These are phyloP conservation scores for Melanotaenia pygmaea DNA, from an alignment of 2,797 vertebrate genomes.

Conservation along the genomic window DNA sequence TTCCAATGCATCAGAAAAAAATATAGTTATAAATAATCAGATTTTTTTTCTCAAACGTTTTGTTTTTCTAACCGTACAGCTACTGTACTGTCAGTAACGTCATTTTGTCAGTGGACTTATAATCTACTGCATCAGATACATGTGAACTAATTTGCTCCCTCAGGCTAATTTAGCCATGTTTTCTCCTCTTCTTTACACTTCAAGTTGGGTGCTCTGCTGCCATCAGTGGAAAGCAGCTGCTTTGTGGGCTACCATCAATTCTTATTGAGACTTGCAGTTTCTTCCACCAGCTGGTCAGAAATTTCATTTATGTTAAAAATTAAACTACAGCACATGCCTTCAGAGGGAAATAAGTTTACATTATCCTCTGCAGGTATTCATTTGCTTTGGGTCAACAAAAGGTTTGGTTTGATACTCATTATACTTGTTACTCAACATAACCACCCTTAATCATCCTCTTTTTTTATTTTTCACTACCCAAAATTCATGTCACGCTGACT, in stretches of 20 bases:
- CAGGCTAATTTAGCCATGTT: conserved; percentile 29
- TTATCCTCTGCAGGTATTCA: conserved; percentile 4
- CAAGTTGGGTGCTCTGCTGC: conserved; percentile 24
- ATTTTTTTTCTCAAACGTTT: not conserved
- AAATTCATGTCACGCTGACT: not conserved
- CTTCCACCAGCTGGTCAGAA: conserved; percentile 32
- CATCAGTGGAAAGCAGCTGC: conserved; percentile 56
- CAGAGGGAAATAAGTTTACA: conserved; percentile 7
- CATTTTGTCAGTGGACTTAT: not conserved
- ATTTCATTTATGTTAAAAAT: conserved; percentile 30
- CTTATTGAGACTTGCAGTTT: conserved; percentile 44
- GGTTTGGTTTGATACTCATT: conserved; percentile 11
- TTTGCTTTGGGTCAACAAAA: conserved; percentile 9
- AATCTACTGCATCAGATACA: conserved; percentile 11
- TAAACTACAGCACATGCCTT: conserved; percentile 20
- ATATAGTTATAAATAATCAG: not conserved
- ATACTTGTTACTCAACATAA: not conserved
- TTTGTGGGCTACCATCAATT: conserved; percentile 44
- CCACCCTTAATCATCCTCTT: conserved; percentile 4
- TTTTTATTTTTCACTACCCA: conserved; percentile 4
- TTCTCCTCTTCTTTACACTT: conserved; percentile 5
- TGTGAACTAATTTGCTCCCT: conserved; percentile 27
- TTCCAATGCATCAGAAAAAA: not conserved
- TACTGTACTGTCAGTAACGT: not conserved
- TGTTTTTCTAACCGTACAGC: too few relatives aligned